These are phyloP conservation scores for Trissolcus japonicus DNA, from an alignment of 2,888 invertebrate genomes.

Conservation along the genomic window DNA sequence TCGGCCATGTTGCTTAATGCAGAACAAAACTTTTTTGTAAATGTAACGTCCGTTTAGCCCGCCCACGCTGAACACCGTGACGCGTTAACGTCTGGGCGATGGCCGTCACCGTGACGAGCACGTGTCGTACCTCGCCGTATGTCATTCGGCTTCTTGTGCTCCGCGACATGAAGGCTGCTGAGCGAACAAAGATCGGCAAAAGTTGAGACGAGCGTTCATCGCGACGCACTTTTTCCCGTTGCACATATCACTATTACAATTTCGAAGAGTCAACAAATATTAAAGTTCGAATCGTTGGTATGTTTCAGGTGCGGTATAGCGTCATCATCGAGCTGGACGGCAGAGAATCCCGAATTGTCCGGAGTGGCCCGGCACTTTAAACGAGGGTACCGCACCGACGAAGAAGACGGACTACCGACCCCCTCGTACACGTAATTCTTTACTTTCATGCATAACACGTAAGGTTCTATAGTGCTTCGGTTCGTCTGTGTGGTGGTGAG, in stretches of 20 bases:
- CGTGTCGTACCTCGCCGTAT: constrained; percentile 73
- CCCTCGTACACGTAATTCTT: constrained; percentile 55
- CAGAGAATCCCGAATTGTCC: constrained; percentile 72
- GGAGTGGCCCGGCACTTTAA: constrained; percentile 70
- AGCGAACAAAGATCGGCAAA: constrained; percentile 62
- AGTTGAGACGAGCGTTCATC: constrained; percentile 8
- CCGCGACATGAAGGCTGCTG: constrained; percentile 54
- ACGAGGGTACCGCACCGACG: constrained; percentile 67
- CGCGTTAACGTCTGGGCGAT: constrained; percentile 71
- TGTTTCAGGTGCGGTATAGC: constrained; percentile 75
- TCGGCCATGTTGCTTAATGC: constrained; percentile 52
- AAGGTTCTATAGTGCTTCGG: constrained; percentile 71
- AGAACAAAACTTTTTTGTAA: constrained; percentile 43
- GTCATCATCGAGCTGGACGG: constrained; percentile 73
- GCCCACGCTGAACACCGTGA: constrained; percentile 70
- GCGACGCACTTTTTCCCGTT: too few relatives aligned
- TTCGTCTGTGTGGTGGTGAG: constrained; percentile 66
- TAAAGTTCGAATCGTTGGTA: neutral
- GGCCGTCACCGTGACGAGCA: constrained; percentile 75
- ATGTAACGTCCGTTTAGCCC: constrained; percentile 70
- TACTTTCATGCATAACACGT: constrained; percentile 61
- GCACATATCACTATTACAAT: neutral
- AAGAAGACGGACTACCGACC: constrained; percentile 67
- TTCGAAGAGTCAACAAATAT: neutral
- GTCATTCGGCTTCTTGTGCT: constrained; percentile 67